A percentile compares a stretch with the other conserved stretches of the same genome.
phyloP scores from a whole-genome alignment of 2,113 vertebrate species.

The Hypanus sabinus region DNA sequence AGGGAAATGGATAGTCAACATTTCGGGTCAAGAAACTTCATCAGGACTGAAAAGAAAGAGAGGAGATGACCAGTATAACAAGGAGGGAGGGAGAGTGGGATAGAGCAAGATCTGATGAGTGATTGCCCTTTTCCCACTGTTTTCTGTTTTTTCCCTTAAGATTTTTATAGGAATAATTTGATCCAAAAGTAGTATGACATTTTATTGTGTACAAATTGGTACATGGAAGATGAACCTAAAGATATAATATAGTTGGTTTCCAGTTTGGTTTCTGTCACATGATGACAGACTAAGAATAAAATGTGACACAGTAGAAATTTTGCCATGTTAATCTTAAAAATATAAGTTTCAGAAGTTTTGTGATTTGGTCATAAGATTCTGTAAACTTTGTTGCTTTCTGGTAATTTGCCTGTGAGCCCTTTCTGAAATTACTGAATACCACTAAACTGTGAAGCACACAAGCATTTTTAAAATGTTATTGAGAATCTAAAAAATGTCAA shows the following conservation, averaged over 20 bases:
- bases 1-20: no score
- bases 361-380: background rate
- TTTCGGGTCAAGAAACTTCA: no score
- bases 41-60: no score
- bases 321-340: background rate
- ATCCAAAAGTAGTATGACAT: background rate
- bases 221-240: background rate
- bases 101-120: no score
- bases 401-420: background rate
- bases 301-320: background rate
- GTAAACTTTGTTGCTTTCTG: background rate
- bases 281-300: background rate
- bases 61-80: no score
- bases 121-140: background rate
- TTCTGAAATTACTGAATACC: background rate
- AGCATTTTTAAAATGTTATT: background rate
- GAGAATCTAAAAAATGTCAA: constrained; percentile 21
- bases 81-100: no score
- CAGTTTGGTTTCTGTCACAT: background rate
- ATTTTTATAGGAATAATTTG: background rate
- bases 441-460: background rate
- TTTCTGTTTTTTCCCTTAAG: background rate
- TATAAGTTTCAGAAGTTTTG: background rate
- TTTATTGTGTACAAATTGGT: background rate
- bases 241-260: background rate